These are phyloP conservation scores for Falco biarmicus DNA, from an alignment of 2,797 vertebrate species.

Conservation along the genomic window DNA sequence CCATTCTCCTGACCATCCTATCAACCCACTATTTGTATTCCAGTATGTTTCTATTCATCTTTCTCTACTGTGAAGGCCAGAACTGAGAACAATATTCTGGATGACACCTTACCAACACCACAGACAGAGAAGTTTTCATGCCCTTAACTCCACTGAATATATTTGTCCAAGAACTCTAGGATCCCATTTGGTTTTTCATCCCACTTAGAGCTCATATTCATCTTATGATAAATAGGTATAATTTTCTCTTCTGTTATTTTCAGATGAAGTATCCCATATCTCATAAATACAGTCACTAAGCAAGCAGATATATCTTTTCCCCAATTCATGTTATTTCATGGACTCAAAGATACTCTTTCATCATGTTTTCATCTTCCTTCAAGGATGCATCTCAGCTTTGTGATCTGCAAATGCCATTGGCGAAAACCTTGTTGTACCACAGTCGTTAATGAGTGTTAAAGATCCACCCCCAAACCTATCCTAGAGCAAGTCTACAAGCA, in stretches of 20 bases:
- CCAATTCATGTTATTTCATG: neutral
- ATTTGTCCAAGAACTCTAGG: neutral
- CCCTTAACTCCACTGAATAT: neutral
- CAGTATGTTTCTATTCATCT: neutral
- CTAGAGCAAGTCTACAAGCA: neutral
- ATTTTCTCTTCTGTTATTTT: neutral
- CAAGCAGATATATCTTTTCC: neutral
- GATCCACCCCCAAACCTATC: neutral
- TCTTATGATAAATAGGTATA: neutral
- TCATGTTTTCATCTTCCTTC: neutral
- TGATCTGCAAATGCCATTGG: neutral
- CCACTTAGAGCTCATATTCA: neutral
- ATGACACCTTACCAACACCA: neutral
- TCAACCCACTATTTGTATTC: neutral
- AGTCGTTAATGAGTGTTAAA: neutral
- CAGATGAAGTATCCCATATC: neutral
- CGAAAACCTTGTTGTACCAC: neutral
- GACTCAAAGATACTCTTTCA: neutral
- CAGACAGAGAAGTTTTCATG: neutral
- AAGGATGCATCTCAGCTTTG: neutral
- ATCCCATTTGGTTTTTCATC: neutral
- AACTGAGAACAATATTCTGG: neutral
- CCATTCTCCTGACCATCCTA: neutral
- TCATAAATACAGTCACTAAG: neutral
- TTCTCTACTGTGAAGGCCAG: neutral